Conservation (phyloP, 2,113 vertebrate genomes). For the Tursiops truncatus region DNA sequence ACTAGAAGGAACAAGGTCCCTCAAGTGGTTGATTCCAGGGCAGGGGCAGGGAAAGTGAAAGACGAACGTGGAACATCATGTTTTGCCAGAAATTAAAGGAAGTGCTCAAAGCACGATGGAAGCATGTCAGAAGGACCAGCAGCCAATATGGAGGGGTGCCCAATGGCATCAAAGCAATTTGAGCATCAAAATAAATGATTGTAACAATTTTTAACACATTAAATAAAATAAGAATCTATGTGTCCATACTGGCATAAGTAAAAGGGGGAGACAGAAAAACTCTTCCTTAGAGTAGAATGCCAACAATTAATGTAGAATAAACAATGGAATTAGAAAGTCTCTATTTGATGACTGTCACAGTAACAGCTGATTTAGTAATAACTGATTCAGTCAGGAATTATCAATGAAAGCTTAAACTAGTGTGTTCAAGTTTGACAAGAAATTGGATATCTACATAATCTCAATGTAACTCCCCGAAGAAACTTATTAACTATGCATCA, state of each 20-base stretch:
- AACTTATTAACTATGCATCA: background rate
- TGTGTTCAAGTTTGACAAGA: background rate
- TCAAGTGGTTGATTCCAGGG: background rate
- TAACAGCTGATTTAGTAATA: background rate
- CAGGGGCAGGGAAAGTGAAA: background rate
- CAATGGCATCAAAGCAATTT: background rate
- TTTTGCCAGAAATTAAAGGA: constrained; percentile 7
- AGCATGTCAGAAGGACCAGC: background rate
- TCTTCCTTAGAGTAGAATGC: background rate
- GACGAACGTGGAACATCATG: background rate
- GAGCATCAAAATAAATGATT: background rate
- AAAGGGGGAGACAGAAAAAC: background rate
- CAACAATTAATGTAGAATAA: background rate
- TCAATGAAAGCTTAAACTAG: background rate
- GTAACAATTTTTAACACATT: background rate
- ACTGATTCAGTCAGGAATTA: background rate
- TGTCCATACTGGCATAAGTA: background rate
- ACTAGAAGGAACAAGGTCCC: background rate
- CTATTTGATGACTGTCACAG: background rate
- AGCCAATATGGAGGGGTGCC: background rate
- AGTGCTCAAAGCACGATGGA: background rate
- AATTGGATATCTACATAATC: background rate
- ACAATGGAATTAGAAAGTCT: background rate
- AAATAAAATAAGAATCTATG: background rate
- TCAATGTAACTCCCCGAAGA: background rate